A percentile compares a stretch with the other conserved stretches of the same genome.
Evolutionary conservation across 2,797 vertebrate genomes (phyloP).

Genomic region (Sebastes alutus): DNA sequence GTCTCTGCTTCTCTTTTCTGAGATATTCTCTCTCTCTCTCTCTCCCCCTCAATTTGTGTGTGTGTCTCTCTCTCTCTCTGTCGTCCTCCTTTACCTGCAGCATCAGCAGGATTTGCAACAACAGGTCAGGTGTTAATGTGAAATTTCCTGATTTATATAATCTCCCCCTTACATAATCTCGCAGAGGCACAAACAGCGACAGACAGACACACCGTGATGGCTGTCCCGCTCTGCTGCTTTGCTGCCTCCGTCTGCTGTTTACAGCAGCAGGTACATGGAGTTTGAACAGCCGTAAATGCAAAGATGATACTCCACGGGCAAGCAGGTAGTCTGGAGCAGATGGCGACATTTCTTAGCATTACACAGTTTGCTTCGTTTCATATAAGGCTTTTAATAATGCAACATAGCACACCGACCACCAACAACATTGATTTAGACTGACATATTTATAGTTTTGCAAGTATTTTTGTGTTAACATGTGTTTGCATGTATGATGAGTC

Average conservation of each 20-base stretch:
- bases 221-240: conserved; percentile 25
- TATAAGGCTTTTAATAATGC: neutral
- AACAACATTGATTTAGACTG: neutral
- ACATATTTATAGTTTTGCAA: neutral
- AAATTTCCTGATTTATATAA: conserved; percentile 54
- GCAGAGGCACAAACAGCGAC: conserved; percentile 20
- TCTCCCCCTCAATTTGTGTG: neutral
- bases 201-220: conserved; percentile 17
- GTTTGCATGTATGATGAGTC: neutral
- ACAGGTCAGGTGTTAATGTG: conserved; percentile 60
- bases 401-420: too few relatives aligned
- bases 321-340: neutral
- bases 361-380: neutral
- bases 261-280: conserved; percentile 7
- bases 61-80: neutral
- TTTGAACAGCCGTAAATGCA: neutral
- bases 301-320: neutral
- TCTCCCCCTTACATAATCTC: conserved; percentile 50
- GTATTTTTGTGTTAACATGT: neutral
- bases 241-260: conserved; percentile 20
- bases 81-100: conserved; percentile 37
- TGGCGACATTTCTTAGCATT: neutral
- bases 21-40: neutral
- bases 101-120: conserved; percentile 53
- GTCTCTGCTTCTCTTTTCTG: neutral